phyloP scores from a whole-genome alignment of 2,113 vertebrate genomes.

The Brachyistius frenatus region DNA sequence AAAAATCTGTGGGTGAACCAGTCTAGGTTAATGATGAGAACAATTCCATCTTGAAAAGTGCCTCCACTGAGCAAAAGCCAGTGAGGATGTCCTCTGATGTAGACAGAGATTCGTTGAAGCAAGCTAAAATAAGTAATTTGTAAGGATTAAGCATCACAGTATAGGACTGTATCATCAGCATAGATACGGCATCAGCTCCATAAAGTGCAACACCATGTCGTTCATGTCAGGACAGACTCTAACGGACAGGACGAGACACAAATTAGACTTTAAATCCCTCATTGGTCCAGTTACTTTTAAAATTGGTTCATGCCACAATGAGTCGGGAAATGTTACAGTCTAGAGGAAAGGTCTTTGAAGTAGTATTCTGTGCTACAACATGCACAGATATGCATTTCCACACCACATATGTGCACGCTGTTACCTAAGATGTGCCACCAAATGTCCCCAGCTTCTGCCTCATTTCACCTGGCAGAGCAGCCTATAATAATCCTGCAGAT shows the following conservation, averaged over 20 bases:
- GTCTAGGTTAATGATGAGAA: no score
- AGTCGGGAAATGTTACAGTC: conserved; percentile 21
- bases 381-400: background rate
- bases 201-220: conserved; percentile 6
- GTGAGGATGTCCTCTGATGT: background rate
- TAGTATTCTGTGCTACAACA: background rate
- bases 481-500: conserved; percentile 61
- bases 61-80: background rate
- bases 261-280: conserved; percentile 6
- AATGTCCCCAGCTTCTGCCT: conserved; percentile 53
- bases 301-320: background rate
- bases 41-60: no score
- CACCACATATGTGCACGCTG: conserved; percentile 21
- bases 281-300: background rate
- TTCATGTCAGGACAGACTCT: background rate
- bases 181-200: background rate
- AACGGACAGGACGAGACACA: background rate
- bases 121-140: background rate
- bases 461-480: conserved; percentile 59
- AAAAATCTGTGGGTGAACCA: background rate
- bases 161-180: background rate
- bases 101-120: background rate
- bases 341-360: conserved; percentile 2
- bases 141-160: background rate
- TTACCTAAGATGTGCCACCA: conserved; percentile 45